phyloP scores from a whole-genome alignment of 2,113 vertebrate genomes.

The Gallinago undulata region DNA sequence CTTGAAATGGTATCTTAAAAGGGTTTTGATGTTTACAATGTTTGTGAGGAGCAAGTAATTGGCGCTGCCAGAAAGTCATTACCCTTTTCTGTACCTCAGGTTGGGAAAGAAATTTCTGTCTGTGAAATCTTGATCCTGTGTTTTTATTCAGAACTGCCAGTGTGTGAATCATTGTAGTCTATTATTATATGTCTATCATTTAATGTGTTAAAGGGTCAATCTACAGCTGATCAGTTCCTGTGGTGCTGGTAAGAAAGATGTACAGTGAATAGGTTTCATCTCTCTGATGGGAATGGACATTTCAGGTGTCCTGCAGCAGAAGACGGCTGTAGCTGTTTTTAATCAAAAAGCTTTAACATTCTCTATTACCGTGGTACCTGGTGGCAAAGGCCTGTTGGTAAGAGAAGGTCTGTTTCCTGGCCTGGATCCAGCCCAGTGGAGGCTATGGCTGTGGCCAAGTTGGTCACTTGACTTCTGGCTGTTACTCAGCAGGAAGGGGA shows the following conservation, averaged over 20 bases:
- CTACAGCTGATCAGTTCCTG: neutral
- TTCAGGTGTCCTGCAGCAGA: neutral
- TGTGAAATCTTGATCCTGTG: neutral
- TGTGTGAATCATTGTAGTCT: neutral
- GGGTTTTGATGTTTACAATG: neutral
- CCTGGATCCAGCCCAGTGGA: neutral
- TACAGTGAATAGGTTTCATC: neutral
- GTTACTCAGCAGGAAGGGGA: neutral
- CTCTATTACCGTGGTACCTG: neutral
- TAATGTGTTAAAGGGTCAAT: neutral
- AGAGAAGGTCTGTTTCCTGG: neutral
- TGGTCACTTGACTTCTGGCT: neutral
- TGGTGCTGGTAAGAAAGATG: neutral
- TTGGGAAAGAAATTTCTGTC: neutral
- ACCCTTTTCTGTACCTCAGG: neutral
- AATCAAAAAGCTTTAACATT: neutral
- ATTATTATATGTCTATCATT: neutral
- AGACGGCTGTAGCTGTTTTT: neutral
- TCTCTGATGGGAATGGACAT: neutral
- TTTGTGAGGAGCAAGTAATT: neutral
- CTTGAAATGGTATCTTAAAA: neutral
- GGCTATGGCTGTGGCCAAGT: neutral
- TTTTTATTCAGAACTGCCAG: neutral
- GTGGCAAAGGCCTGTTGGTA: neutral
- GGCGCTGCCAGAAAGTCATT: neutral